A percentile compares a stretch with the other conserved stretches of the same genome.
phyloP scores from a whole-genome alignment of 37 sponge, comb jelly and placozoan genomes.

The Ephydatia muelleri region DNA sequence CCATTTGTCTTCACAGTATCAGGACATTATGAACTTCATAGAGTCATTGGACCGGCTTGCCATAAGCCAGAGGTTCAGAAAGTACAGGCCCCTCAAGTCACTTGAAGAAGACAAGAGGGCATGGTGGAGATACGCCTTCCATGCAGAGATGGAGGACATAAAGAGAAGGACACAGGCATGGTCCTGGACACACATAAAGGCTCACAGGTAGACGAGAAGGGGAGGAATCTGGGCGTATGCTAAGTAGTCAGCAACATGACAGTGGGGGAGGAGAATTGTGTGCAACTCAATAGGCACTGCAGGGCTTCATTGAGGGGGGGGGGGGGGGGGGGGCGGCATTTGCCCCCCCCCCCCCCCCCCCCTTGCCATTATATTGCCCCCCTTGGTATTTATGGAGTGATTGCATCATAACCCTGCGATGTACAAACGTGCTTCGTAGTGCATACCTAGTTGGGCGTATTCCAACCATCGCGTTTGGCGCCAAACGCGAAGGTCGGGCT shows the following conservation, averaged over 20 bases:
- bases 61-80: constrained; percentile 59
- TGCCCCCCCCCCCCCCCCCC: no score
- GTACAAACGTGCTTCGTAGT: no score
- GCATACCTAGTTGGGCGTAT: no score
- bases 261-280: not conserved
- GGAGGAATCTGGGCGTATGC: not conserved
- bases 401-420: no score
- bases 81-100: constrained; percentile 38
- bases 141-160: constrained; percentile 61
- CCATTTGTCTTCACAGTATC: constrained; percentile 18
- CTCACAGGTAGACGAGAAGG: constrained; percentile 55
- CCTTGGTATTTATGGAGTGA: no score
- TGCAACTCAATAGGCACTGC: no score
- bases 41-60: constrained; percentile 53
- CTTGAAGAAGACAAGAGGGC: constrained; percentile 28
- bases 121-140: constrained; percentile 84
- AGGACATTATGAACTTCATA: constrained; percentile 37
- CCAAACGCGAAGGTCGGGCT: no score
- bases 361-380: no score
- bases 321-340: no score
- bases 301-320: no score
- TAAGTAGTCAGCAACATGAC: not conserved
- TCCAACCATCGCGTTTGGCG: no score
- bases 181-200: constrained; percentile 82
- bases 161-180: constrained; percentile 53